Percentiles rank a stretch among this genome's conserved stretches.
Conservation (phyloP, 2,113 vertebrate species). For the Speoplatyrhinus poulsoni region DNA sequence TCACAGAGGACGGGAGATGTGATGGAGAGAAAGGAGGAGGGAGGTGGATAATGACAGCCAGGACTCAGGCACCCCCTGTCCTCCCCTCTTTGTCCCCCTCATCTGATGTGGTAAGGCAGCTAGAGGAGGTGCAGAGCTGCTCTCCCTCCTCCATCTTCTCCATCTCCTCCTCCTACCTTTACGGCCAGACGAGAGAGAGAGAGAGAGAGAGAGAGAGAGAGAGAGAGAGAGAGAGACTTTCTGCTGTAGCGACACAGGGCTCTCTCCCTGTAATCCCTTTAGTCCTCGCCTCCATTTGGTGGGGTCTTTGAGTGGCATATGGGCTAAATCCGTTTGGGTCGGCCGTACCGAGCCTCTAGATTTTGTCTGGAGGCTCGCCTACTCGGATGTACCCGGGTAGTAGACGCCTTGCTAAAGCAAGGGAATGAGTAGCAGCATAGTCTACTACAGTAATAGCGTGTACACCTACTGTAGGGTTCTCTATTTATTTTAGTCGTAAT, state of each 20-base stretch:
- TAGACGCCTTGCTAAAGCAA: neutral
- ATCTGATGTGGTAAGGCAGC: conserved; percentile 71
- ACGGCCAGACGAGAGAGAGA: conserved; percentile 41
- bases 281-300: conserved; percentile 61
- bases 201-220: neutral
- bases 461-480: too few species aligned
- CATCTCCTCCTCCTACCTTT: conserved; percentile 60
- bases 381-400: conserved; percentile 2
- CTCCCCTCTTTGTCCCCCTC: conserved; percentile 31
- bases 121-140: conserved; percentile 48
- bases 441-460: too few species aligned
- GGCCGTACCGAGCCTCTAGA: conserved; percentile 17
- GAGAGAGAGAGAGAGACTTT: conserved; percentile 24
- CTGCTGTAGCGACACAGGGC: conserved; percentile 57
- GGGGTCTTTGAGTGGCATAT: conserved; percentile 71
- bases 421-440: conserved; percentile 6
- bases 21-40: conserved; percentile 38
- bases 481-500: too few species aligned
- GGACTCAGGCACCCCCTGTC: conserved; percentile 34
- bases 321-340: conserved; percentile 3
- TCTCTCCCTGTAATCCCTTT: conserved; percentile 65
- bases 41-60: conserved; percentile 44
- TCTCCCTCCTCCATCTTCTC: conserved; percentile 49
- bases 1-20: conserved; percentile 56
- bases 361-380: conserved; percentile 24